Evolutionary conservation across 2,888 invertebrate genomes (phyloP).

Genomic region (Polylopha cassiicola): DNA sequence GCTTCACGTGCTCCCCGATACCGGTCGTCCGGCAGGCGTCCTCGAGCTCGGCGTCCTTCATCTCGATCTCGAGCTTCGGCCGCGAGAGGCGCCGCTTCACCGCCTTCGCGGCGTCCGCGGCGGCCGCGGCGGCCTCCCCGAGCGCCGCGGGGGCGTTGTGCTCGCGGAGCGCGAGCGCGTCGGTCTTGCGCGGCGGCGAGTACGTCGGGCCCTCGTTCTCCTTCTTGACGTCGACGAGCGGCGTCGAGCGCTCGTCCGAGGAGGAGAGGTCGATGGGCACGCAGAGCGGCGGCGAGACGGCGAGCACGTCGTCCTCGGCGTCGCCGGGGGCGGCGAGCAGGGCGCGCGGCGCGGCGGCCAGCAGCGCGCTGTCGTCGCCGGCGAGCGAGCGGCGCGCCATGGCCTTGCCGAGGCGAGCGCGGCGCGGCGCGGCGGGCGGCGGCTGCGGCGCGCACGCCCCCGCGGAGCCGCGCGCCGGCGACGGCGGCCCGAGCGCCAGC

Average conservation of each 20-base stretch:
- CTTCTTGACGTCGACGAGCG: conserved; percentile 66
- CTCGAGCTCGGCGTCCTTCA: conserved; percentile 68
- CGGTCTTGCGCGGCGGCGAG: conserved; percentile 55
- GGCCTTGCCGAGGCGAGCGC: conserved; percentile 76
- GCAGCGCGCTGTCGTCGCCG: conserved; percentile 71
- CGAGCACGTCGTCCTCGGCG: conserved; percentile 69
- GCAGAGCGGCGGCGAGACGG: conserved; percentile 65
- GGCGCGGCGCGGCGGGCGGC: conserved; percentile 61
- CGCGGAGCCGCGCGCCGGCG: conserved; percentile 82
- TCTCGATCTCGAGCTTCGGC: conserved; percentile 69
- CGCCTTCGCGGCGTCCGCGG: conserved; percentile 53
- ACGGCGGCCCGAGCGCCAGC: conserved; percentile 78
- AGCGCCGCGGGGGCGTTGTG: conserved; percentile 49
- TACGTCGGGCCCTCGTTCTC: conserved; percentile 67
- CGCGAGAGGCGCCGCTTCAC: conserved; percentile 65
- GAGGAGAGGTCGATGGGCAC: conserved; percentile 71
- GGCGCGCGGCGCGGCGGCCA: conserved; percentile 45
- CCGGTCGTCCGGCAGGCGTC: conserved; percentile 68
- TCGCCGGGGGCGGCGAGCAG: conserved; percentile 60
- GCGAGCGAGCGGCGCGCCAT: conserved; percentile 81
- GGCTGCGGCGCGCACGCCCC: conserved; percentile 81
- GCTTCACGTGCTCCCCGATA: conserved; percentile 72
- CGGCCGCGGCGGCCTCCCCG: conserved; percentile 40
- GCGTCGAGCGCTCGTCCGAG: conserved; percentile 66
- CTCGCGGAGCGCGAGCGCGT: conserved; percentile 65